Percentiles rank a stretch among this genome's conserved stretches.
These are phyloP conservation scores for Siphlonurus alternatus DNA, from an alignment of 2,888 invertebrate genomes.

Conservation along the genomic window DNA sequence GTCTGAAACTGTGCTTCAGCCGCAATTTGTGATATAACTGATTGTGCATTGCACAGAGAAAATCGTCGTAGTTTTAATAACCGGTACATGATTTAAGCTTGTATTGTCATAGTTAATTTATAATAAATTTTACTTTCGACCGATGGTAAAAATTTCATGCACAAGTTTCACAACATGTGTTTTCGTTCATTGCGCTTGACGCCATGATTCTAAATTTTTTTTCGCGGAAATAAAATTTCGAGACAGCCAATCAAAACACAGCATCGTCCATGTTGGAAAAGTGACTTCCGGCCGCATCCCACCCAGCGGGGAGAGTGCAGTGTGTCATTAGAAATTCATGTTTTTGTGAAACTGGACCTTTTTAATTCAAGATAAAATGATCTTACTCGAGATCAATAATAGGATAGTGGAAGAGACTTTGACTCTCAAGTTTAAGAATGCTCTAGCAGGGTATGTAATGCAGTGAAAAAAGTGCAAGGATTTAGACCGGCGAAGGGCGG, in stretches of 20 bases:
- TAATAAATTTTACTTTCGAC: too few species aligned
- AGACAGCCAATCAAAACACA: not conserved
- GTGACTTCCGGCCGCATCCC: constrained; percentile 3
- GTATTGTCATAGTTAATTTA: too few species aligned
- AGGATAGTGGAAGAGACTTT: constrained; percentile 96
- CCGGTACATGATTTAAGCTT: constrained; percentile 23
- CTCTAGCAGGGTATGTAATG: constrained; percentile 76
- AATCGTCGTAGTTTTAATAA: constrained; percentile 20
- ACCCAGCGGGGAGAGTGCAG: not conserved
- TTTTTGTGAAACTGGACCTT: constrained; percentile 5
- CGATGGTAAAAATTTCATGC: not conserved
- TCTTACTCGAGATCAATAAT: constrained; percentile 97
- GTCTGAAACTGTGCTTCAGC: constrained; percentile 13
- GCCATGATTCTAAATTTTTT: not conserved
- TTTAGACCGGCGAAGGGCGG: constrained; percentile 32
- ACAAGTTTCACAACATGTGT: not conserved
- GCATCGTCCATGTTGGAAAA: not conserved
- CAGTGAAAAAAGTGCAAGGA: constrained; percentile 30
- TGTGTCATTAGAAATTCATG: constrained; percentile 3
- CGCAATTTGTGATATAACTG: constrained; percentile 16
- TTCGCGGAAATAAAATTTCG: too few species aligned
- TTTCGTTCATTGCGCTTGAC: not conserved
- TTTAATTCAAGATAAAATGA: constrained; percentile 40
- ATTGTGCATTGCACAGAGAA: constrained; percentile 17
- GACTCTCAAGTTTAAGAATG: constrained; percentile 89